A percentile compares a stretch with the other conserved stretches of the same genome.
Conservation (phyloP, 2,888 invertebrate species). For the Temnothorax ravouxi region DNA sequence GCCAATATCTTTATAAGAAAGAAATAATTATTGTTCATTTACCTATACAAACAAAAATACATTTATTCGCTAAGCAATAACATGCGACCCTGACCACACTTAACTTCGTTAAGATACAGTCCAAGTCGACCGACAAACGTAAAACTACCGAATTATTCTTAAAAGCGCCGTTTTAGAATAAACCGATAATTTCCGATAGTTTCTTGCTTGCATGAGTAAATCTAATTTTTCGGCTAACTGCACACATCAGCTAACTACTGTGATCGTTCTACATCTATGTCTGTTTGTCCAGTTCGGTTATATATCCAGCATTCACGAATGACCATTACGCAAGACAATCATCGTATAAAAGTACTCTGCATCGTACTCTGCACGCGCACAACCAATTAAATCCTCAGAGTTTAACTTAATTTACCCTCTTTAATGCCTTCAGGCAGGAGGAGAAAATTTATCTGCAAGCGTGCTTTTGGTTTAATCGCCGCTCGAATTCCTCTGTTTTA, state of each 20-base stretch:
- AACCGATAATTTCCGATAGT: conserved; percentile 27
- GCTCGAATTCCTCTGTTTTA: conserved; percentile 64
- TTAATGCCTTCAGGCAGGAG: conserved; percentile 62
- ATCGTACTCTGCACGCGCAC: conserved; percentile 47
- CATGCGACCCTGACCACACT: background rate
- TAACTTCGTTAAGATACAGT: background rate
- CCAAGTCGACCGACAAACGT: background rate
- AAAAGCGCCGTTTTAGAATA: conserved; percentile 18
- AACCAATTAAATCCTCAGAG: conserved; percentile 71
- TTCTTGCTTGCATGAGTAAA: conserved; percentile 37
- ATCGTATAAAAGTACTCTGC: conserved; percentile 54
- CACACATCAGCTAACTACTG: conserved; percentile 22
- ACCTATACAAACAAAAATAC: background rate
- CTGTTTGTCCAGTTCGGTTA: conserved; percentile 12
- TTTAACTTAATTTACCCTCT: conserved; percentile 75
- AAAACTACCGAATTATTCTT: conserved; percentile 4
- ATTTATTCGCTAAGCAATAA: background rate
- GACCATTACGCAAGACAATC: conserved; percentile 18
- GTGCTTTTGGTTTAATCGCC: conserved; percentile 69
- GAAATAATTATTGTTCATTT: background rate
- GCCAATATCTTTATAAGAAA: background rate
- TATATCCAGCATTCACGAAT: conserved; percentile 53
- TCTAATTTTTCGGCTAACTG: conserved; percentile 48
- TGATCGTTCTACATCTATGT: conserved; percentile 52
- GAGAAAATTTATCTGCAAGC: conserved; percentile 69